These are phyloP conservation scores for Alexandromys fortis DNA, from an alignment of 2,113 vertebrate species.

Conservation along the genomic window DNA sequence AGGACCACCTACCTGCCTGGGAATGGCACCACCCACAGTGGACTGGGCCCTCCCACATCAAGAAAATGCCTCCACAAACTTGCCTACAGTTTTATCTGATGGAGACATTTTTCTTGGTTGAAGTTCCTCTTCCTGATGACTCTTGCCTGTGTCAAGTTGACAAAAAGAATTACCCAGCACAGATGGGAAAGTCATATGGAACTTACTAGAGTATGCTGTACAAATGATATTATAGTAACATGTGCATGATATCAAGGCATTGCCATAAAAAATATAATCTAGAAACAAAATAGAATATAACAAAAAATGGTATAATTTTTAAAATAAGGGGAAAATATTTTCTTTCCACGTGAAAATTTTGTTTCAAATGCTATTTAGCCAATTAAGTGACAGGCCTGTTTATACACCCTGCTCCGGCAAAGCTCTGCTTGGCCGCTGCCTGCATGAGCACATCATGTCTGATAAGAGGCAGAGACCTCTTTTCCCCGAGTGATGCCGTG, in stretches of 20 bases:
- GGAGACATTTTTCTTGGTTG: background rate
- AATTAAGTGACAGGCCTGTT: slow-evolving; percentile 51
- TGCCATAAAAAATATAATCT: slow-evolving; percentile 70
- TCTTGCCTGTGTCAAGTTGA: background rate
- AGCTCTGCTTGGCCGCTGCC: slow-evolving; percentile 40
- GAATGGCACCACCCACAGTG: background rate
- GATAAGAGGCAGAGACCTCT: slow-evolving; percentile 24
- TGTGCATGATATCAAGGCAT: slow-evolving; percentile 39
- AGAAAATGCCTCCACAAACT: background rate
- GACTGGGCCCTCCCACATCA: background rate
- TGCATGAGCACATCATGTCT: slow-evolving; percentile 61
- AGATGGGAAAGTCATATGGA: slow-evolving; percentile 60
- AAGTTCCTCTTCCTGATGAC: background rate
- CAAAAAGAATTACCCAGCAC: background rate
- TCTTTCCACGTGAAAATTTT: slow-evolving; percentile 67
- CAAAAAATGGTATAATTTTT: slow-evolving; percentile 71
- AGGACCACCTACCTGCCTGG: background rate
- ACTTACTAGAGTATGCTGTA: slow-evolving; percentile 60
- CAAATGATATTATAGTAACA: slow-evolving; percentile 48
- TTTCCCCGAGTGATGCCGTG: slow-evolving; percentile 23
- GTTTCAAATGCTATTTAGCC: slow-evolving; percentile 59
- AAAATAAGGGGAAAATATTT: slow-evolving; percentile 70
- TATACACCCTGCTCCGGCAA: slow-evolving; percentile 44
- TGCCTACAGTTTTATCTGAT: background rate
- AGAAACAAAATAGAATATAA: slow-evolving; percentile 65